Evolutionary conservation across 1,140 invertebrate genomes (phyloP), one percentile per base, ranked within the genome.

Genomic region (Trichomalopsis sarcophagae): DNA sequence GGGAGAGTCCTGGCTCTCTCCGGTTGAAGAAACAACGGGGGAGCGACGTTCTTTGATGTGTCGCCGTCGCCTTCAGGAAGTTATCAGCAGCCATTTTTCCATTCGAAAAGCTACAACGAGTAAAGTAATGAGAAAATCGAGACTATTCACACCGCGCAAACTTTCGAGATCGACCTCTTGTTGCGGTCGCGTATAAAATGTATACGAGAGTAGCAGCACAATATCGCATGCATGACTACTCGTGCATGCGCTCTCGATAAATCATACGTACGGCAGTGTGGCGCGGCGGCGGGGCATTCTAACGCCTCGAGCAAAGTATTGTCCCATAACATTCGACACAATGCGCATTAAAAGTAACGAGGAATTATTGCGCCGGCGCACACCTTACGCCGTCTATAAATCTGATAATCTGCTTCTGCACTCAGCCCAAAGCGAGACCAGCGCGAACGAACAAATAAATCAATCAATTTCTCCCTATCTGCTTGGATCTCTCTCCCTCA

Each of bases 381-480:
- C 50, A 50, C 76, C 33, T 36, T 62, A 62, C 6, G 10, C 40
- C 4, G 7, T 30, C 17, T 44, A 44, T 71, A 47, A 55, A 75
- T 82, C 30, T 75, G 71, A 62, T 82, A 75, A 75, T 81, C 13
- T 23, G 23, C 62, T 82, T 75, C 30, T 75, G 40, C 36, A 74
- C 21, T 40, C 62, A 5, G n/a, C 50, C 21, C 23, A 21, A 10
- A 23, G 21, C 50, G 36, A 75, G 55, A 62, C 7, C 3, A 40
- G 11, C 33, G 0, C 4, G 40, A 62, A 23, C 7, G 21, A 55
- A 73, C 30, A 36, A 44, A 75, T 75, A 82, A 82, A 82, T 82
- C 47, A 82, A 75, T 75, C 68, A 47, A 55, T 82, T 82, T 62
- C 81, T 75, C 23, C n/a, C 11, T 66, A 75, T 82, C 71, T 14